phyloP scores from a whole-genome alignment of 1,140 invertebrate genomes.

The Oscheius sp. region DNA sequence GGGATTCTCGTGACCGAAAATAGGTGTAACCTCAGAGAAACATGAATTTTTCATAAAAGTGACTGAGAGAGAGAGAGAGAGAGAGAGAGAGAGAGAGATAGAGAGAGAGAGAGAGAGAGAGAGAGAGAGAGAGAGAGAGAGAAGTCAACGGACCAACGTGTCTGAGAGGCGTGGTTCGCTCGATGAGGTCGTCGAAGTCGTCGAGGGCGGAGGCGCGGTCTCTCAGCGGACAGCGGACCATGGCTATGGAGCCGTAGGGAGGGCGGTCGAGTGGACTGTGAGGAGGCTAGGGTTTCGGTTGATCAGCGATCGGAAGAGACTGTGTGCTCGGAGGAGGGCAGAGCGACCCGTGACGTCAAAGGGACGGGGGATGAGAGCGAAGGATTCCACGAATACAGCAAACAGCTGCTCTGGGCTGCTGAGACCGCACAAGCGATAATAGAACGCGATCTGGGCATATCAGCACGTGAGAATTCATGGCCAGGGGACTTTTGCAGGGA shows the following conservation, averaged over 20 bases:
- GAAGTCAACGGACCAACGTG: too few species aligned
- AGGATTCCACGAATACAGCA: background rate
- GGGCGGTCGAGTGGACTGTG: slow-evolving; percentile 6
- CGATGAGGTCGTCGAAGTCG: background rate
- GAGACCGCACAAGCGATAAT: too few species aligned
- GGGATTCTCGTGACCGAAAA: too few species aligned
- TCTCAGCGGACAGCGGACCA: background rate
- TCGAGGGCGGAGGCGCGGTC: background rate
- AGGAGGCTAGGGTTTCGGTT: background rate
- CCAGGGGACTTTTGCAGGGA: too few species aligned
- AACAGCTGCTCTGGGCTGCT: slow-evolving; percentile 9
- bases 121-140: too few species aligned
- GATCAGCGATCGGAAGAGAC: slow-evolving; percentile 9
- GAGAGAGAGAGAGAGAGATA: too few species aligned
- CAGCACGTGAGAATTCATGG: too few species aligned
- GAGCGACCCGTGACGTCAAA: background rate
- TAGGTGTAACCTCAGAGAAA: too few species aligned
- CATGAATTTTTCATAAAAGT: too few species aligned
- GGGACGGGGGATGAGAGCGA: background rate
- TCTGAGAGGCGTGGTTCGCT: background rate
- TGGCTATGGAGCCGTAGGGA: background rate
- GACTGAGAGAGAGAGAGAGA: too few species aligned
- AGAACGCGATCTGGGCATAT: too few species aligned
- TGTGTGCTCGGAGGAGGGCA: background rate
- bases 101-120: too few species aligned